phyloP scores from a whole-genome alignment of 1,140 invertebrate species.

The Samia ricini region DNA sequence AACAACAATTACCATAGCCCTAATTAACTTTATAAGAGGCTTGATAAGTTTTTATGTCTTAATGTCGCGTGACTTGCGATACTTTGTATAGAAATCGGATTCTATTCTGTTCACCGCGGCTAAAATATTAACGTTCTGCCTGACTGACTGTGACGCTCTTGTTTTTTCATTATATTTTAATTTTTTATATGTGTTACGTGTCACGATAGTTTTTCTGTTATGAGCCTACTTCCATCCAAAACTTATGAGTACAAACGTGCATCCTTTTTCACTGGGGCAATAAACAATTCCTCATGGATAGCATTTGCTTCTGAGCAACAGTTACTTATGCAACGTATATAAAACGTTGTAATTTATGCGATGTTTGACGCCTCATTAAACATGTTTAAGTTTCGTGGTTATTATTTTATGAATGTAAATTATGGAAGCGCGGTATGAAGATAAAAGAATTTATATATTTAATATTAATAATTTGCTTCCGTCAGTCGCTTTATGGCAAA shows the following conservation, averaged over 20 bases:
- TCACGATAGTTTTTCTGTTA: too few species aligned
- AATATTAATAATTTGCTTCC: constrained; percentile 54
- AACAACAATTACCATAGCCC: constrained; percentile 57
- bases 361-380: constrained; percentile 59
- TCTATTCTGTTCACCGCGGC: neutral
- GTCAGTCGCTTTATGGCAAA: constrained; percentile 42
- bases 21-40: constrained; percentile 58
- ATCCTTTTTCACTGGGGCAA: neutral
- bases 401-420: constrained; percentile 60
- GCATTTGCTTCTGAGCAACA: constrained; percentile 1
- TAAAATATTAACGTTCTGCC: neutral
- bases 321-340: constrained; percentile 27
- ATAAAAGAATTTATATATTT: constrained; percentile 49
- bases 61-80: constrained; percentile 47
- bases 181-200: constrained; percentile 2
- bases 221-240: too few species aligned
- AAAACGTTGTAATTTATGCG: constrained; percentile 43
- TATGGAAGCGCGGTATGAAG: constrained; percentile 44
- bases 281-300: neutral
- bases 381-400: constrained; percentile 52
- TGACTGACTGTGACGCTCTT: neutral
- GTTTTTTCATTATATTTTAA: neutral
- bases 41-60: constrained; percentile 58
- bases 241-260: neutral
- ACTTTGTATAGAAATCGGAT: constrained; percentile 44